phyloP scores from a whole-genome alignment of 2,113 vertebrate species.

The Callopanchax toddi region DNA sequence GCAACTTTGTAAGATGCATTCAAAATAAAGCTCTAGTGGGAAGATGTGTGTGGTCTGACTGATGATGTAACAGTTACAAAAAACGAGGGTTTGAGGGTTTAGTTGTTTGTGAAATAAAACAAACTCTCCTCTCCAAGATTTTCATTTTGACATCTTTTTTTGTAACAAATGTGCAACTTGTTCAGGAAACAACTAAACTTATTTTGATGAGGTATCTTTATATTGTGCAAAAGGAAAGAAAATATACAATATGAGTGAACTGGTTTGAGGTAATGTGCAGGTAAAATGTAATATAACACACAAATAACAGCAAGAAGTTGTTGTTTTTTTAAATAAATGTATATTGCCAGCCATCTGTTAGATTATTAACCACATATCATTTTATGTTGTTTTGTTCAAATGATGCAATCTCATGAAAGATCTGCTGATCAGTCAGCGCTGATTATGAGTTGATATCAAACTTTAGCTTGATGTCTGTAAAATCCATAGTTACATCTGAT shows the following conservation, averaged over 20 bases:
- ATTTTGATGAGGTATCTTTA: no score
- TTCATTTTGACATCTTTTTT: background rate
- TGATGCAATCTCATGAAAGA: no score
- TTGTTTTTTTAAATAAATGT: no score
- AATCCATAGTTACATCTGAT: no score
- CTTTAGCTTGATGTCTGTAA: no score
- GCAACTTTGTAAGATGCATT: background rate
- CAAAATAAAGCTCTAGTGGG: background rate
- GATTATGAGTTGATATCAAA: no score
- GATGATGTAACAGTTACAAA: background rate
- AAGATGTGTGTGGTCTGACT: background rate
- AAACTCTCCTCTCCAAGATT: background rate
- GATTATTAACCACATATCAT: no score
- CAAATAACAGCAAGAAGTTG: background rate
- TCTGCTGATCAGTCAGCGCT: no score
- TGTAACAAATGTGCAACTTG: background rate
- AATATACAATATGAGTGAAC: background rate
- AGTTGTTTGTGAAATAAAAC: background rate
- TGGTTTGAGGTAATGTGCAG: background rate
- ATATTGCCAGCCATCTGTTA: no score
- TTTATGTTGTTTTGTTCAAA: no score
- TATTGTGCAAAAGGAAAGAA: no score
- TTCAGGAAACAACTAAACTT: background rate
- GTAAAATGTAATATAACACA: background rate
- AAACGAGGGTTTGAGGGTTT: background rate